Base-by-base conservation (phyloP, 53 echinoderm and acorn worm species). In the Holothuria leucospilota region DNA sequence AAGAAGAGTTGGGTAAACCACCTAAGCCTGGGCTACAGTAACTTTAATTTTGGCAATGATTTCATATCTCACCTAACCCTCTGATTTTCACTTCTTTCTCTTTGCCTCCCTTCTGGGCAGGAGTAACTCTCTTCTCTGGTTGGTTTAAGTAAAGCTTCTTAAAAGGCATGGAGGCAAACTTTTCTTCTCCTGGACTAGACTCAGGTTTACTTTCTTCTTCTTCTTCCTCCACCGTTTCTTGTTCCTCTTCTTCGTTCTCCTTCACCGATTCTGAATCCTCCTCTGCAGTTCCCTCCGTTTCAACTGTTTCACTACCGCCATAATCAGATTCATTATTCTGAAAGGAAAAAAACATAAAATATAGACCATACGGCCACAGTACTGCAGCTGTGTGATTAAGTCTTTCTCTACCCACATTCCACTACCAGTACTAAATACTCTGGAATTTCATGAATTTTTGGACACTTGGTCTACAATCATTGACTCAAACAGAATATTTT, bases 81-180 rank as follows among this genome's bases (percentile, higher is more conserved):
- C 75, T 75, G 12, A 75, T 75, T 75, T 75, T 75, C 14, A 29
- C 81, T 61, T 81, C 81, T 81, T 60, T 81, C 15, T 81, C 81
- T 60, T 58, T 59, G 15, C 18, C 60, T 59, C 61, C 81, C 29
- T 39, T 81, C 30, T 59, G 81, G 23, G 61, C 39, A 64, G 81
- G 81, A 60, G 81, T 20, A 38, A 23, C 25, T 51, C 65, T 64
- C 41, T 51, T 84, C 6, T 85, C 58, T n/a, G 25, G 51, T 26
- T 49, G 49, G 29, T 58, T 13, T 29, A 18, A 27, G 61, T 59
- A 58, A 28, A 81, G 81, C 34, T 81, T 81, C 62, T 81, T 81
- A 13, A 81, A 60, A 4, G 81, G 81, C 39, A 81, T 23, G 10
- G 58, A 52, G 12, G 69, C 30, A 51, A 65, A 56, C 56, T 85